phyloP scores from a whole-genome alignment of 1,140 invertebrate species.

The Aphelenchoides avenae region DNA sequence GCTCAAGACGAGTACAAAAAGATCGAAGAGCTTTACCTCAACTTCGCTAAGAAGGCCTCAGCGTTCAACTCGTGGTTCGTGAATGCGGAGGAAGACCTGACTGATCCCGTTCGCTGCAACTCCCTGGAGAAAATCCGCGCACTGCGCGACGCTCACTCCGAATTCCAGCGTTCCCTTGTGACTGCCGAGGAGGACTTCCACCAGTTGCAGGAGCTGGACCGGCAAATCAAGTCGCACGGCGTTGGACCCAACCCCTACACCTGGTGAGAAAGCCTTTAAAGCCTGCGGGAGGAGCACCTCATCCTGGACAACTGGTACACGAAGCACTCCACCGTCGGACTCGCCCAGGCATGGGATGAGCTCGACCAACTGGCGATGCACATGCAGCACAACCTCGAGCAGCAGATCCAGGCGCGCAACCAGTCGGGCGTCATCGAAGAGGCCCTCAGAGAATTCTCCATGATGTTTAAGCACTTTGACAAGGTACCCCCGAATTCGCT shows the following conservation, averaged over 20 bases:
- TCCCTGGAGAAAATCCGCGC: slow-evolving; percentile 65
- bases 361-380: slow-evolving; percentile 96
- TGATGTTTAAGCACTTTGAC: slow-evolving; percentile 83
- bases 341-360: slow-evolving; percentile 99
- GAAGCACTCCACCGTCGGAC: too few relatives aligned
- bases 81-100: slow-evolving; percentile 95
- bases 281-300: slow-evolving; percentile 88
- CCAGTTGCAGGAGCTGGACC: slow-evolving; percentile 86
- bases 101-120: slow-evolving; percentile 91
- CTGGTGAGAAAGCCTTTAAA: slow-evolving; percentile 95
- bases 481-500: slow-evolving; percentile 46
- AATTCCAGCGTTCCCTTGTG: slow-evolving; percentile 82
- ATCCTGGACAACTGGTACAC: slow-evolving; percentile 98
- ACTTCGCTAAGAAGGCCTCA: slow-evolving; percentile 97
- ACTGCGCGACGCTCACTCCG: slow-evolving; percentile 88
- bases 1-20: slow-evolving; percentile 94
- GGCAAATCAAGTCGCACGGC: slow-evolving; percentile 96
- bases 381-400: slow-evolving; percentile 99
- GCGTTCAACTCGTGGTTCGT: slow-evolving; percentile 99
- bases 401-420: slow-evolving; percentile 90
- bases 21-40: slow-evolving; percentile 97
- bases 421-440: slow-evolving; percentile 97
- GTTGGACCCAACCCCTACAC: slow-evolving; percentile 99
- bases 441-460: slow-evolving; percentile 97
- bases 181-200: slow-evolving; percentile 95